Evolutionary conservation across 2,113 vertebrate genomes (phyloP).

Genomic region (Odontesthes bonariensis): DNA sequence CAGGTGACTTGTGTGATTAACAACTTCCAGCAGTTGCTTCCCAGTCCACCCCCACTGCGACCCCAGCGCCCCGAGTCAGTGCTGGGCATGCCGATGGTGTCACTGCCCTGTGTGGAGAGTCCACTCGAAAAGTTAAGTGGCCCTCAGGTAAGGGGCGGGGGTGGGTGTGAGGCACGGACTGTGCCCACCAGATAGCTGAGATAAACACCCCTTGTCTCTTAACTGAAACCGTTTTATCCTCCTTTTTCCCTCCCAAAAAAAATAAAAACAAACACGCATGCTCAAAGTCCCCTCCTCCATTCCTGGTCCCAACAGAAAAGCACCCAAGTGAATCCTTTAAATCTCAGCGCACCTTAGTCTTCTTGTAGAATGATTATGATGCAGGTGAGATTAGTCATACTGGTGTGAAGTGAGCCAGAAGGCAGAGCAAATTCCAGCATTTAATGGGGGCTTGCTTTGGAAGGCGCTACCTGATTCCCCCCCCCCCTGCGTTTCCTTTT

Average conservation of each 20-base stretch:
- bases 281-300: constrained; percentile 23
- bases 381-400: constrained; percentile 15
- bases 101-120: constrained; percentile 85
- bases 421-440: constrained; percentile 20
- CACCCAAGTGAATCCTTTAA: constrained; percentile 32
- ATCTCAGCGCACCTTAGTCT: background rate
- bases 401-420: constrained; percentile 32
- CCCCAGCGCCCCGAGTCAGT: constrained; percentile 75
- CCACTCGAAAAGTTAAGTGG: constrained; percentile 94
- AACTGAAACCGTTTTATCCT: constrained; percentile 43
- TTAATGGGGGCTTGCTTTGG: background rate
- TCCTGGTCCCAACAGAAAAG: constrained; percentile 1
- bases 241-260: constrained; percentile 3
- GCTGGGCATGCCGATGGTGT: constrained; percentile 83
- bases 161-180: constrained; percentile 52
- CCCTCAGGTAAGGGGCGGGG: constrained; percentile 88
- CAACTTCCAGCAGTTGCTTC: constrained; percentile 80
- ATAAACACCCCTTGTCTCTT: constrained; percentile 57
- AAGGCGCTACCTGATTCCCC: background rate
- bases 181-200: constrained; percentile 28
- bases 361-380: constrained; percentile 17
- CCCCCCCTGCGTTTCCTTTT: background rate
- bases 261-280: constrained; percentile 25
- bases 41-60: constrained; percentile 27
- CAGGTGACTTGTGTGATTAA: constrained; percentile 86